Conservation (phyloP, 2,888 invertebrate species). For the Rhimphoctona megacephalus region DNA sequence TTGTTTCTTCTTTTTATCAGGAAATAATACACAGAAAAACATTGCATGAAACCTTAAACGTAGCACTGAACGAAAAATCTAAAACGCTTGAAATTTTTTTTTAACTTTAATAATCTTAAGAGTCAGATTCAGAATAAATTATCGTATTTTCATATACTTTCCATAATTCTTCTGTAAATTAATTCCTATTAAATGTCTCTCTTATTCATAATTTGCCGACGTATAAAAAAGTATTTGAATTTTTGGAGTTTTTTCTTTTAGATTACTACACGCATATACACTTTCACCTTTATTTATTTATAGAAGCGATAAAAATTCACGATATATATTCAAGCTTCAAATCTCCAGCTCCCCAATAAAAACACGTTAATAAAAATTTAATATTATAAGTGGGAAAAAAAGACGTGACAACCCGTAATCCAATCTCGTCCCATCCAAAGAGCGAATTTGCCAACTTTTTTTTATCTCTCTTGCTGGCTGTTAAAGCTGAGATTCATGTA, state of each 20-base stretch:
- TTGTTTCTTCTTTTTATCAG: background rate
- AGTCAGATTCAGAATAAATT: background rate
- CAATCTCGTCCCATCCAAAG: conserved; percentile 30
- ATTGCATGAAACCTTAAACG: background rate
- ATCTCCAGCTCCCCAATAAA: conserved; percentile 5
- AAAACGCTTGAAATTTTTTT: background rate
- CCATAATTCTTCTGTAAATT: background rate
- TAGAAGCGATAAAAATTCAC: conserved; percentile 18
- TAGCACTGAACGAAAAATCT: background rate
- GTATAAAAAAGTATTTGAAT: background rate
- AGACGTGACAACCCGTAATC: conserved; percentile 34
- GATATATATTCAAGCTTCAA: conserved; percentile 20
- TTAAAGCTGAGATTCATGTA: conserved; percentile 47
- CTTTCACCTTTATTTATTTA: background rate
- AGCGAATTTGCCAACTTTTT: conserved; percentile 27
- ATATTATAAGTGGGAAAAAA: conserved; percentile 30
- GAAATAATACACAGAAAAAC: background rate
- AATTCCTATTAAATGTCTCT: background rate
- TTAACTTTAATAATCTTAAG: background rate
- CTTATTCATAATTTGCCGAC: background rate
- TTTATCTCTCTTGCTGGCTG: conserved; percentile 29
- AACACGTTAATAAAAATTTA: conserved; percentile 47
- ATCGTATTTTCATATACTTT: background rate
- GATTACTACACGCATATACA: background rate
- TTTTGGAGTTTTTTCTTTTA: background rate